Conservation (phyloP, 1,140 invertebrate genomes). For the Ostrea edulis region DNA sequence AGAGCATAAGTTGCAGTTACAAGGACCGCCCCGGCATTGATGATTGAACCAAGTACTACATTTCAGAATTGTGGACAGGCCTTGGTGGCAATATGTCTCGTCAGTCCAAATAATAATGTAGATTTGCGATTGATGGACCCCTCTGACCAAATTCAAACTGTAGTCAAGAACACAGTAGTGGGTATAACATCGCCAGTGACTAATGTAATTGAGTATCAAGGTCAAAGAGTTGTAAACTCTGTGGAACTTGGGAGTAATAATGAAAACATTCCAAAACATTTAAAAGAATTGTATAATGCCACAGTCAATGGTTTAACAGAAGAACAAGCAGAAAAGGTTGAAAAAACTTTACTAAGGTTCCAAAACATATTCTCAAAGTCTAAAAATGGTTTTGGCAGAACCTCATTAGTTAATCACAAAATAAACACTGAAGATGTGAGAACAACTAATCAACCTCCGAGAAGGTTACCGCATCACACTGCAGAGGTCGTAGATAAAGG, state of each 20-base stretch:
- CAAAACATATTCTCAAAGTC: constrained; percentile 18
- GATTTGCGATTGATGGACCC: neutral
- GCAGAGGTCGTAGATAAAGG: constrained; percentile 43
- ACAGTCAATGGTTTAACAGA: neutral
- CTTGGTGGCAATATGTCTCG: too few relatives aligned
- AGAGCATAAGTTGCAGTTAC: too few relatives aligned
- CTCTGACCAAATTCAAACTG: neutral
- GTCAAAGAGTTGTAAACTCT: neutral
- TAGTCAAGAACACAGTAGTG: constrained; percentile 10
- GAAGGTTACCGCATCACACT: constrained; percentile 50
- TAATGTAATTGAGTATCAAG: too few relatives aligned
- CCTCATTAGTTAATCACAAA: constrained; percentile 47
- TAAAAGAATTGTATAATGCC: neutral
- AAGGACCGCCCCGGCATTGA: too few relatives aligned
- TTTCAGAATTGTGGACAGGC: too few relatives aligned
- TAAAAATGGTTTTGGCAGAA: constrained; percentile 57
- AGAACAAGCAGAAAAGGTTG: neutral
- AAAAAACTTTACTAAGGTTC: neutral
- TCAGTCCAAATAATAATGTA: too few relatives aligned
- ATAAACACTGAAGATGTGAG: constrained; percentile 53
- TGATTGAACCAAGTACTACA: too few relatives aligned
- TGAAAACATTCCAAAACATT: neutral
- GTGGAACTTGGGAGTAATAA: neutral
- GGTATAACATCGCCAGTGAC: neutral
- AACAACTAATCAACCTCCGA: constrained; percentile 50